Evolutionary conservation across 2,113 vertebrate species (phyloP), one percentile per base, ranked within the genome.

Genomic region (Oriolus oriolus): DNA sequence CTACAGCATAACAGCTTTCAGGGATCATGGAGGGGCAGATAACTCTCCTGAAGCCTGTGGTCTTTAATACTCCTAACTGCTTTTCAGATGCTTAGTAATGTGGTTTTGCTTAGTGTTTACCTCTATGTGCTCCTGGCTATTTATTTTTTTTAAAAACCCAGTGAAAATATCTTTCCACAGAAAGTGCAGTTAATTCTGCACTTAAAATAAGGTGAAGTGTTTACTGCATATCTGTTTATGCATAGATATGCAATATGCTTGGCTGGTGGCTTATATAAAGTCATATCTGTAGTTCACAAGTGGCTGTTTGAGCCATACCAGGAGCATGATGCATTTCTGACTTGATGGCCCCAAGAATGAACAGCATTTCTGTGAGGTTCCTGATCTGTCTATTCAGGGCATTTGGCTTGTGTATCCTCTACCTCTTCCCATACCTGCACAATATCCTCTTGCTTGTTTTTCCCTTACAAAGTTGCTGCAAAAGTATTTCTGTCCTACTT

Each of bases 321-420:
- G 73, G 54, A 93, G 45, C 39, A 90, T 42, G 84, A 54, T n/a
- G 33, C 26, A 57, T 88, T 86, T 90, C 71, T 93, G 68, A 86
- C 21, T 69, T 22, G 22, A 18, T 45, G 66, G 26, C 63, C 42
- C 79, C 4, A 12, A 47, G 54, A 92, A 73, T 0, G 0, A 4
- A 27, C 31, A 83, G 71, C 54, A 54, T 52, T 93, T 81, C 71
- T 90, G 35, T 61, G 59, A 86, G 39, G 63, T 12, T 92, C 49
- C 82, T 73, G 50, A 69, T 77, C 76, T 93, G 45, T 37, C 39
- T 80, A 16, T 33, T 86, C 39, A 35, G 50, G 31, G 50, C 50
- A 42, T 57, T 93, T 7, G 1, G 41, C 26, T 83, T 5, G 0
- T 33, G 30, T 31, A 45, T 56, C 57, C 37, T 80, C 37, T 14